These are phyloP conservation scores for Neuroterus valhalla DNA, from an alignment of 1,140 invertebrate species.

Conservation along the genomic window DNA sequence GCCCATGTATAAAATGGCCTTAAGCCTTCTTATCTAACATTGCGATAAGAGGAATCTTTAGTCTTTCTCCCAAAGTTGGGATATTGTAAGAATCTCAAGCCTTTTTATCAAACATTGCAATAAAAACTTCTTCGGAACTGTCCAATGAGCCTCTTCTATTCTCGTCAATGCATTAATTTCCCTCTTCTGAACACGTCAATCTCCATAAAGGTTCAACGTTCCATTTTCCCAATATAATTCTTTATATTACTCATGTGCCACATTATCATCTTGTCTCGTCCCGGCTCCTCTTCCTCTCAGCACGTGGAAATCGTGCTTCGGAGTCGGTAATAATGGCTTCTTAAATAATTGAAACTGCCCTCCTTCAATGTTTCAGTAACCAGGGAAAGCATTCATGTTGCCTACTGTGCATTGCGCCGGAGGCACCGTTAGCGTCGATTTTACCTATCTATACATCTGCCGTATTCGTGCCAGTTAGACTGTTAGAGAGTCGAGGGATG, in stretches of 20 bases:
- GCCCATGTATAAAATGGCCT: too few relatives aligned
- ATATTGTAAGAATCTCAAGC: too few relatives aligned
- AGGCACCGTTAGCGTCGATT: conserved; percentile 56
- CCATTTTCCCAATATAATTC: conserved; percentile 27
- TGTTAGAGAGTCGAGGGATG: conserved; percentile 60
- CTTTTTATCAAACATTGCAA: too few relatives aligned
- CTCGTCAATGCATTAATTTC: background rate
- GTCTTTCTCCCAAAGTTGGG: too few relatives aligned
- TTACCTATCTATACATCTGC: conserved; percentile 54
- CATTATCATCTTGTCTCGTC: conserved; percentile 12
- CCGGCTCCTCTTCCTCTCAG: too few relatives aligned
- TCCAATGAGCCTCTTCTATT: background rate
- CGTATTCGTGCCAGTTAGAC: conserved; percentile 59
- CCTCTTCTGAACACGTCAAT: background rate
- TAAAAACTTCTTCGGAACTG: too few relatives aligned
- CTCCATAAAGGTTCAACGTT: background rate
- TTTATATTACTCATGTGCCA: conserved; percentile 5
- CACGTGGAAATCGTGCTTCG: background rate
- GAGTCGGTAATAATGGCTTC: conserved; percentile 14
- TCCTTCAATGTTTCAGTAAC: background rate
- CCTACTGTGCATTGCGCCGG: conserved; percentile 13
- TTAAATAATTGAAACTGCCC: conserved; percentile 15
- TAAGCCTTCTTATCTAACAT: too few relatives aligned
- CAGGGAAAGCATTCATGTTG: conserved; percentile 31
- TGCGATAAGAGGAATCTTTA: too few relatives aligned